Conservation (phyloP, 2,113 vertebrate species). For the Podarcis raffonei region DNA sequence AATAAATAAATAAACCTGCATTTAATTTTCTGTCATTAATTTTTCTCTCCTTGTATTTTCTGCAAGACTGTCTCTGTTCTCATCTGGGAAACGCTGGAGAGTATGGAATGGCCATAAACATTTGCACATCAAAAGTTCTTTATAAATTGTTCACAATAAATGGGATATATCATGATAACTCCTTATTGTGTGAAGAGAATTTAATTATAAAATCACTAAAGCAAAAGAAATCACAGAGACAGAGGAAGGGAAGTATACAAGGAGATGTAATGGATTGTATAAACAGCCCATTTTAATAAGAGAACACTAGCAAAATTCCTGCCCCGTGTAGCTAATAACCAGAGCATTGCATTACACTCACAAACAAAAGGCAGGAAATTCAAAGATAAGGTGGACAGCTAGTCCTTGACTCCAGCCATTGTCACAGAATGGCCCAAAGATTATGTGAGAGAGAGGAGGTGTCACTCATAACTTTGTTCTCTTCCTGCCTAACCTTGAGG, state of each 20-base stretch:
- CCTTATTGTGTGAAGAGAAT: background rate
- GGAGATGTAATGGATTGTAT: background rate
- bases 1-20: too few relatives aligned
- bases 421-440: background rate
- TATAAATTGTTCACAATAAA: background rate
- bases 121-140: background rate
- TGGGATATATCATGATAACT: background rate
- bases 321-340: background rate
- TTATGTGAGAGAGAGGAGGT: conserved; percentile 1
- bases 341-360: accelerated
- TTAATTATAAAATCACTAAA: background rate
- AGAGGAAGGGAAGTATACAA: background rate
- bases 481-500: too few relatives aligned
- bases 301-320: conserved; percentile 6
- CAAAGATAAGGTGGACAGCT: conserved; percentile 41
- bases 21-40: too few relatives aligned
- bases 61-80: background rate
- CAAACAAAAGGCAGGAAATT: conserved; percentile 54
- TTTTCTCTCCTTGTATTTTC: background rate
- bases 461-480: too few relatives aligned
- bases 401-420: conserved; percentile 43
- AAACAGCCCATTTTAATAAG: conserved; percentile 12
- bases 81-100: background rate
- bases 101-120: background rate
- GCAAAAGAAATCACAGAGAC: background rate